A percentile compares a stretch with the other conserved stretches of the same genome.
phyloP scores from a whole-genome alignment of 2,888 invertebrate species.

The Osedax fenrisi region DNA sequence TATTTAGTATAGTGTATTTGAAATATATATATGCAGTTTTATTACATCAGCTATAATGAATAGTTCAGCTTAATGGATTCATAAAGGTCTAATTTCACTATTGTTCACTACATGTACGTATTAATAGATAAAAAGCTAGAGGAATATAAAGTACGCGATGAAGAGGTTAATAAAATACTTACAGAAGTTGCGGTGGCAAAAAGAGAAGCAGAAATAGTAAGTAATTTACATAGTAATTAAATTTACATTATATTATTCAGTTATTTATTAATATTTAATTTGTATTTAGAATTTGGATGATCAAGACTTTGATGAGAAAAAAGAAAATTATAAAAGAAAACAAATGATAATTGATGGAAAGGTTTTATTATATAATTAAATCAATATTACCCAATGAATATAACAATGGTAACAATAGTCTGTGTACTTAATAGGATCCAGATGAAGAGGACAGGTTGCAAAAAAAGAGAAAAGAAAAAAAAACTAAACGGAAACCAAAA shows the following conservation, averaged over 20 bases:
- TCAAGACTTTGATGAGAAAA: constrained; percentile 76
- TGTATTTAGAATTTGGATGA: constrained; percentile 71
- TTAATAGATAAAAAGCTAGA: constrained; percentile 69
- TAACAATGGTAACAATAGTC: not conserved
- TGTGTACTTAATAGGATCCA: constrained; percentile 56
- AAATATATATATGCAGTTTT: too few species aligned
- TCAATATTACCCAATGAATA: not conserved
- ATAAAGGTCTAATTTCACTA: too few species aligned
- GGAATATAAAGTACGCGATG: constrained; percentile 72
- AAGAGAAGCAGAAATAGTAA: constrained; percentile 72
- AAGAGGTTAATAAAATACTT: constrained; percentile 75
- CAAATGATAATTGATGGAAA: constrained; percentile 73
- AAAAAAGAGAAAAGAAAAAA: constrained; percentile 35
- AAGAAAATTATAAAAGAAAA: constrained; percentile 73
- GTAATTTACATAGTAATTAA: too few species aligned
- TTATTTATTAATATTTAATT: too few species aligned
- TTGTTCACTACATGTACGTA: too few species aligned
- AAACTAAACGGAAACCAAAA: not conserved
- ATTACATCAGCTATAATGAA: too few species aligned
- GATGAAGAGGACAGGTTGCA: constrained; percentile 54
- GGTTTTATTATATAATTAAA: constrained; percentile 27
- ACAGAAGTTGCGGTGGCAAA: constrained; percentile 83
- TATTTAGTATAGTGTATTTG: too few species aligned
- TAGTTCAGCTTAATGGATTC: too few species aligned
- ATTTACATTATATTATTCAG: too few species aligned